Evolutionary conservation across 2,888 invertebrate genomes (phyloP).

Genomic region (Philereme vetulata): DNA sequence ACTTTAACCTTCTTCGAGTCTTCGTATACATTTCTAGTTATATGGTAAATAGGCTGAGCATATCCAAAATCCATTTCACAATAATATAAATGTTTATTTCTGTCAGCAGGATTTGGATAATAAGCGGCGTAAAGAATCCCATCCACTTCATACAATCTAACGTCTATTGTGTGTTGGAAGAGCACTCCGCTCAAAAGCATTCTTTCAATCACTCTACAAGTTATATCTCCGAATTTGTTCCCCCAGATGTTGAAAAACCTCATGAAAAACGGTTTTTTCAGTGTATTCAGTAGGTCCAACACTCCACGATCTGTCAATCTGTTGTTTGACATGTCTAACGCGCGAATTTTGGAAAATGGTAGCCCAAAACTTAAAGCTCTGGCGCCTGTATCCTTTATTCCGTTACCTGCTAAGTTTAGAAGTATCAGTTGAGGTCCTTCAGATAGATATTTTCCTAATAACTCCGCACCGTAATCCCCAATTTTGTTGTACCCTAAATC

Average conservation of each 20-base stretch:
- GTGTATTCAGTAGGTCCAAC: constrained; percentile 77
- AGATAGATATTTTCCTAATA: constrained; percentile 79
- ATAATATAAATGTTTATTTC: constrained; percentile 82
- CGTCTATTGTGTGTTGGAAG: constrained; percentile 69
- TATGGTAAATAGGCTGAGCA: constrained; percentile 69
- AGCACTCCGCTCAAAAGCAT: constrained; percentile 65
- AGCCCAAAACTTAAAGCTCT: constrained; percentile 80
- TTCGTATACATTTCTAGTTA: constrained; percentile 58
- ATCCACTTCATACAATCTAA: constrained; percentile 66
- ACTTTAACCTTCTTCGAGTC: constrained; percentile 57
- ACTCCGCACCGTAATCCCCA: constrained; percentile 83
- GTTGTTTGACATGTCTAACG: constrained; percentile 84
- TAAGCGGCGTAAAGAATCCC: constrained; percentile 63
- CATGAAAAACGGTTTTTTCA: constrained; percentile 78
- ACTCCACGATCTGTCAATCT: constrained; percentile 80
- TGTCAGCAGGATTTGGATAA: constrained; percentile 69
- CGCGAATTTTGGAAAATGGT: constrained; percentile 83
- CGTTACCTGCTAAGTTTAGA: constrained; percentile 83
- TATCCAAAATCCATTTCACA: constrained; percentile 75
- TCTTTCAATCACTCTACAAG: constrained; percentile 67
- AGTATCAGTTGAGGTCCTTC: constrained; percentile 75
- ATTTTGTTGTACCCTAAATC: constrained; percentile 85
- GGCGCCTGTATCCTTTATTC: constrained; percentile 82
- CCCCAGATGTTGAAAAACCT: constrained; percentile 75
- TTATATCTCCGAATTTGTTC: constrained; percentile 64